Evolutionary conservation across 2,888 invertebrate species (phyloP), one percentile per base, ranked within the genome.

Genomic region (Gastrophysa polygoni): DNA sequence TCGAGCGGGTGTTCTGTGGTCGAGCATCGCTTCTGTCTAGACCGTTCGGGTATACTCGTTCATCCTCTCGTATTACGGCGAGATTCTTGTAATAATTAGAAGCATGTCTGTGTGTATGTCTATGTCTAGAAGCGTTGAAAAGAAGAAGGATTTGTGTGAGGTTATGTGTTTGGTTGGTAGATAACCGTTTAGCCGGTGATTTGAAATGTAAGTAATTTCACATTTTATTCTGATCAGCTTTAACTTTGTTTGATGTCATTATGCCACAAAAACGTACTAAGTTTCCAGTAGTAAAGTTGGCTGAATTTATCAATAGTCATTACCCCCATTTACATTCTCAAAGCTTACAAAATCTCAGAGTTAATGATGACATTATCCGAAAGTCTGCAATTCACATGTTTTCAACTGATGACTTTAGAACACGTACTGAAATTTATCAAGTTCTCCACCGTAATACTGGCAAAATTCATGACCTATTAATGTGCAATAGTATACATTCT

Each of bases 261-360:
- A 51, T 51, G 51, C 16, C 51, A n/a, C 34, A 20, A 34, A 51
- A 34, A 14, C 51, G 18, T 38, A 51, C 34, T 20, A 51, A 51
- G 20, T 51, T 34, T 51, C 51, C 34, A 38, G 51, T 38, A 38
- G 3, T 11, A 14, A n/a, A 38, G 14, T 38, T 38, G 14, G 38
- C 38, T 38, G 38, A 38, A 34, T 51, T 29, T 20, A 18, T 51
- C 51, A 51, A 51, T 34, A 10, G 11, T 10, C 32, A 51, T 34
- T 34, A 34, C n/a, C 7, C 20, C n/a, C 32, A 51, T 51, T 17
- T 51, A n/a, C 11, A 11, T 51, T 51, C 34, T 34, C 32, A 34
- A 18, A 34, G n/a, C n/a, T 51, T 51, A 32, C 51, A 51, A 20
- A 51, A 32, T 16, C 51, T 34, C 14, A 6, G 14, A 34, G 1